Conservation (phyloP, 2,797 vertebrate genomes). For the Pantherophis alleghaniensis region DNA sequence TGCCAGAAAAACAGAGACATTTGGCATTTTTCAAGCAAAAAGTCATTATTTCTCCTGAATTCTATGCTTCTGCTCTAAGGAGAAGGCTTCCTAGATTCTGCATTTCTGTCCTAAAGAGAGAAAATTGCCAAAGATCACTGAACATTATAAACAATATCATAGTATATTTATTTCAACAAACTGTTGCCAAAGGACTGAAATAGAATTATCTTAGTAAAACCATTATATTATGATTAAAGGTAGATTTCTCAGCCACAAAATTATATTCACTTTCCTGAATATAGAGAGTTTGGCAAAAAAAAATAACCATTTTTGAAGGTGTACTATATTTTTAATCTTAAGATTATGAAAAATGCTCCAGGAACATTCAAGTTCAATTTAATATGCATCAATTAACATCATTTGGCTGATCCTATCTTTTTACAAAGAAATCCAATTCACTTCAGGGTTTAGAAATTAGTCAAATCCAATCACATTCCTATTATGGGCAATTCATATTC, state of each 20-base stretch:
- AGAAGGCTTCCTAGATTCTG: neutral
- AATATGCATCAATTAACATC: neutral
- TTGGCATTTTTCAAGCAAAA: neutral
- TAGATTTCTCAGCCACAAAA: neutral
- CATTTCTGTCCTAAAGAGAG: neutral
- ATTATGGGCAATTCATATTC: neutral
- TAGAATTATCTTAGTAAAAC: neutral
- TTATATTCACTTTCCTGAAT: neutral
- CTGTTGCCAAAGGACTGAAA: neutral
- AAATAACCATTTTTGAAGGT: neutral
- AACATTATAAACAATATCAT: neutral
- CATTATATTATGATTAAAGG: neutral
- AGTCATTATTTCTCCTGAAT: neutral
- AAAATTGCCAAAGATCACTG: neutral
- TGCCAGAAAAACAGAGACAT: neutral
- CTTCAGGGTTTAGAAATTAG: neutral
- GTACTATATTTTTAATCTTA: neutral
- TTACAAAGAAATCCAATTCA: neutral
- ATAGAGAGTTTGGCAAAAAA: neutral
- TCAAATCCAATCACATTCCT: neutral
- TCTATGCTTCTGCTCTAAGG: neutral
- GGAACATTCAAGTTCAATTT: neutral
- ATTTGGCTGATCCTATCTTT: neutral
- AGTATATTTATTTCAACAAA: neutral
- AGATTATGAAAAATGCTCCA: neutral